These are phyloP conservation scores for Trachurus trachurus DNA, from an alignment of 2,797 vertebrate species.

Conservation along the genomic window DNA sequence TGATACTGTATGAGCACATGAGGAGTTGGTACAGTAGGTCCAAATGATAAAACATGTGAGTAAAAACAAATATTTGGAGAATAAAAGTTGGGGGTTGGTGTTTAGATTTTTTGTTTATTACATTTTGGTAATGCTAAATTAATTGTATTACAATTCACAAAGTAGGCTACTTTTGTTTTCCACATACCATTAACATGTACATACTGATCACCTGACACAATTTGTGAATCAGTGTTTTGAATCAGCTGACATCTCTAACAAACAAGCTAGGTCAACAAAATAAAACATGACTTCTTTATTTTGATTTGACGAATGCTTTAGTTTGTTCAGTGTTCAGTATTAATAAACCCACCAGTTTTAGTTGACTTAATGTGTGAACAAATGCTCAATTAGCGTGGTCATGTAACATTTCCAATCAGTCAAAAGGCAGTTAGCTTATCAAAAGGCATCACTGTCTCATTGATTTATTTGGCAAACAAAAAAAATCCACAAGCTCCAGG, in stretches of 20 bases:
- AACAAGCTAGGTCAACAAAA: background rate
- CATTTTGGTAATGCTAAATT: too few relatives aligned
- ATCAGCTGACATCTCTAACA: background rate
- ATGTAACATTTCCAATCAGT: background rate
- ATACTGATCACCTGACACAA: background rate
- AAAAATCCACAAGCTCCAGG: background rate
- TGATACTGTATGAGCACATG: background rate
- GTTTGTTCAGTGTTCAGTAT: too few relatives aligned
- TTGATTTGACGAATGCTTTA: background rate
- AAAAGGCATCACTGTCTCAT: background rate
- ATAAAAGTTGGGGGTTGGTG: background rate
- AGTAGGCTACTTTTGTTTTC: too few relatives aligned
- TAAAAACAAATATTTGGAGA: background rate
- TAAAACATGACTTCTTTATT: background rate
- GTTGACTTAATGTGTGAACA: too few relatives aligned
- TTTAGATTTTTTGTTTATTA: background rate
- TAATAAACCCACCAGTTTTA: too few relatives aligned
- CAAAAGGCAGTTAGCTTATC: background rate
- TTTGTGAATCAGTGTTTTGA: background rate
- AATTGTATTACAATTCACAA: too few relatives aligned
- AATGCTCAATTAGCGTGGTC: too few relatives aligned
- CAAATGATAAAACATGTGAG: background rate
- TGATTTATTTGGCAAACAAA: background rate
- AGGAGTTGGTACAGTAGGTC: background rate
- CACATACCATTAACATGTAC: background rate